A percentile compares a stretch with the other conserved stretches of the same genome.
Conservation (phyloP, 37 sponge, comb jelly and placozoan genomes). For the Beroe forskalii region DNA sequence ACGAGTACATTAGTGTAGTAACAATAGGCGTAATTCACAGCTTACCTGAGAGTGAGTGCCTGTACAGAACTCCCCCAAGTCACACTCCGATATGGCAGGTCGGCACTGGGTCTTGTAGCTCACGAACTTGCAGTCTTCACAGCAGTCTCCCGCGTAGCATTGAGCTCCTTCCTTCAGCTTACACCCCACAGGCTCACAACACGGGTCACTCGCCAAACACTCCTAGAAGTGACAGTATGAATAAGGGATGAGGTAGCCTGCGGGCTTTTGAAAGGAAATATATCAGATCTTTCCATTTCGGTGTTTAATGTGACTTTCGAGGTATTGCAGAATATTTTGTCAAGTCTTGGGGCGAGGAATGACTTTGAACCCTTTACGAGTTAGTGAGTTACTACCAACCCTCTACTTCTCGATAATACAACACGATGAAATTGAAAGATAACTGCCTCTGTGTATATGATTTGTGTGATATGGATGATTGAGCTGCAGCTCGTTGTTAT, state of each 20-base stretch:
- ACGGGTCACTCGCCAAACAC: constrained; percentile 66
- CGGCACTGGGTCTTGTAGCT: constrained; percentile 34
- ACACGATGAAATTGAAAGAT: too few relatives aligned
- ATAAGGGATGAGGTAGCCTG: too few relatives aligned
- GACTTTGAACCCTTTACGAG: too few relatives aligned
- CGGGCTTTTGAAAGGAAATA: too few relatives aligned
- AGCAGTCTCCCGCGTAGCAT: constrained; percentile 52
- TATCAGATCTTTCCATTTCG: too few relatives aligned
- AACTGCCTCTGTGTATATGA: too few relatives aligned
- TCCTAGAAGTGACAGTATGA: constrained; percentile 23
- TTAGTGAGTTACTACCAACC: too few relatives aligned
- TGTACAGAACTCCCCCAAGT: constrained; percentile 37
- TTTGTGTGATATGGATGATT: too few relatives aligned
- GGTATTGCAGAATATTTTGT: not conserved
- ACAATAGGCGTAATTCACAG: not conserved
- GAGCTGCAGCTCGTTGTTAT: too few relatives aligned
- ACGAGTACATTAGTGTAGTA: not conserved
- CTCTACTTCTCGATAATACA: too few relatives aligned
- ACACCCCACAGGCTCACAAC: constrained; percentile 66
- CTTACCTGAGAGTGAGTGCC: constrained; percentile 49
- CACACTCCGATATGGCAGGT: constrained; percentile 17
- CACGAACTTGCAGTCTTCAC: constrained; percentile 25
- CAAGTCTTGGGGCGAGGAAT: too few relatives aligned
- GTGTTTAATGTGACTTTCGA: too few relatives aligned
- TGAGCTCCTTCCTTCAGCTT: constrained; percentile 61